A percentile compares a stretch with the other conserved stretches of the same genome.
Conservation (phyloP, 1,140 invertebrate genomes). For the Coenobita brevimanus region DNA sequence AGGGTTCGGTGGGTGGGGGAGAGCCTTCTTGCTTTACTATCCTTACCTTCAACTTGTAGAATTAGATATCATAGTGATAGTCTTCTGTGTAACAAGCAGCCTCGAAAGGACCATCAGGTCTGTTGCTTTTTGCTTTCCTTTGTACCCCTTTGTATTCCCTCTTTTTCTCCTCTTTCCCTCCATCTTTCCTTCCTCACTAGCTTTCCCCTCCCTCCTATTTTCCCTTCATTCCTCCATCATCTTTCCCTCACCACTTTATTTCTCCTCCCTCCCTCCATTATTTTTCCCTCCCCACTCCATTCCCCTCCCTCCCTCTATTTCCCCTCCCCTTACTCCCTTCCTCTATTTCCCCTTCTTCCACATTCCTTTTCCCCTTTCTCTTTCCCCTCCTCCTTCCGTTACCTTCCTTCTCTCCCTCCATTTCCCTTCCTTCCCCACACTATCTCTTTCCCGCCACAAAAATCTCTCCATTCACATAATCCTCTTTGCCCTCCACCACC, state of each 20-base stretch:
- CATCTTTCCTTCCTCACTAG: background rate
- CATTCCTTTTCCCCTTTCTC: background rate
- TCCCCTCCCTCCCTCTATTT: constrained; percentile 3
- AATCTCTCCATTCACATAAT: background rate
- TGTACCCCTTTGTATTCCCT: background rate
- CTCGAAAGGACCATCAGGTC: no score
- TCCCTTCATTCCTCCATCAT: background rate
- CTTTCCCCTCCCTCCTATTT: background rate
- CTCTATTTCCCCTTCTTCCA: background rate
- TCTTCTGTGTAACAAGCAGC: no score
- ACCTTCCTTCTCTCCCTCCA: background rate
- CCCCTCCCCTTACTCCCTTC: background rate
- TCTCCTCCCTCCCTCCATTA: no score
- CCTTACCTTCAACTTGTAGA: no score
- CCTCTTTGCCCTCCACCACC: background rate
- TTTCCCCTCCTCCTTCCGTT: background rate
- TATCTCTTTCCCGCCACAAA: background rate
- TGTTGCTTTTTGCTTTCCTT: no score
- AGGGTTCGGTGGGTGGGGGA: no score
- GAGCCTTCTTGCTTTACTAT: no score
- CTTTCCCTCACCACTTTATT: background rate
- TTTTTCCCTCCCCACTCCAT: background rate
- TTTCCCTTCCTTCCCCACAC: background rate
- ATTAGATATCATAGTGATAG: no score
- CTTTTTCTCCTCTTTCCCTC: background rate